Evolutionary conservation across 2,888 invertebrate genomes (phyloP).

Genomic region (Tetropium fuscum): DNA sequence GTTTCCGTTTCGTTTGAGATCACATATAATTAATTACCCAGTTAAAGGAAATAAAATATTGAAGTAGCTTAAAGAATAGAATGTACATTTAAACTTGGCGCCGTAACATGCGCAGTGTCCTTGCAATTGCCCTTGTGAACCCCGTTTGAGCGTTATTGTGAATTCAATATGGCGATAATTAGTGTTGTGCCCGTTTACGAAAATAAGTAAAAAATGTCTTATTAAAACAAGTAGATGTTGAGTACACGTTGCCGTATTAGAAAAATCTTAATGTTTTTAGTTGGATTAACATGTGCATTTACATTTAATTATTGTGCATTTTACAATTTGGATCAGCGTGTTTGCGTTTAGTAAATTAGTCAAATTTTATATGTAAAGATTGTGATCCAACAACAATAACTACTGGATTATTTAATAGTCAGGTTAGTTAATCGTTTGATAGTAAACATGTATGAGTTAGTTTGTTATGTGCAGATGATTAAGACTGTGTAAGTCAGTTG

Average conservation of each 20-base stretch:
- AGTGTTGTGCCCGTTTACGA: constrained; percentile 71
- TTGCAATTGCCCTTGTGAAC: constrained; percentile 67
- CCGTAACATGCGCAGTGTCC: constrained; percentile 59
- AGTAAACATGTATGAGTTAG: constrained; percentile 24
- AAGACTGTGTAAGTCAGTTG: constrained; percentile 36
- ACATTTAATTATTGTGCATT: constrained; percentile 32
- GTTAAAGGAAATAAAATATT: too few relatives aligned
- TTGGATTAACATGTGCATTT: constrained; percentile 39
- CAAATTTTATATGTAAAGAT: constrained; percentile 56
- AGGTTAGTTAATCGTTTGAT: constrained; percentile 32
- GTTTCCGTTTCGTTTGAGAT: too few relatives aligned
- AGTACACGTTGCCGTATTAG: constrained; percentile 29
- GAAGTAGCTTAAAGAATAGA: background rate
- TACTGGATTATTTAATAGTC: constrained; percentile 31
- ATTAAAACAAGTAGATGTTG: constrained; percentile 39
- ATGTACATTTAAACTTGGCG: constrained; percentile 57
- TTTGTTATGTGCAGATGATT: constrained; percentile 24
- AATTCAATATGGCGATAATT: constrained; percentile 76
- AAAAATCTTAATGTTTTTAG: constrained; percentile 36
- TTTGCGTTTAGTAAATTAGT: constrained; percentile 57
- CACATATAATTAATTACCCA: too few relatives aligned
- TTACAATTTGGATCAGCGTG: constrained; percentile 45
- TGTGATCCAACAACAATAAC: constrained; percentile 50
- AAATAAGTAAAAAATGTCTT: constrained; percentile 47
- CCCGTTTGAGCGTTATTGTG: constrained; percentile 74